These are phyloP conservation scores for Bombus fervidus DNA, from an alignment of 1,140 invertebrate species.

Conservation along the genomic window DNA sequence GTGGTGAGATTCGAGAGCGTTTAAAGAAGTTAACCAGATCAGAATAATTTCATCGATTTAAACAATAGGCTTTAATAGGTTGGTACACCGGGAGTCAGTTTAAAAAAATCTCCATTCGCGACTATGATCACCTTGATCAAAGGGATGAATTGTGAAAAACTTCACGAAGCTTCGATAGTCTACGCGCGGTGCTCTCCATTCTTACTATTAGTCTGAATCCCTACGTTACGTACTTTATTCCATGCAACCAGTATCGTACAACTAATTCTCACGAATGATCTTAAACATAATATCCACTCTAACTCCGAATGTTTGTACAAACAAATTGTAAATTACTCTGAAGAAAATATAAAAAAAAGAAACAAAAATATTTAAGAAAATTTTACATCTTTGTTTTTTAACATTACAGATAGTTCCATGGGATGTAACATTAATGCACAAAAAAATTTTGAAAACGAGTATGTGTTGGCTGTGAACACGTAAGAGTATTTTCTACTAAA, in stretches of 20 bases:
- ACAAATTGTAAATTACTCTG: no score
- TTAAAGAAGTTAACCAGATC: no score
- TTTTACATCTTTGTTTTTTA: background rate
- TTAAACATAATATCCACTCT: background rate
- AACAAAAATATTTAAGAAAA: background rate
- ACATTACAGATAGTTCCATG: slow-evolving; percentile 86
- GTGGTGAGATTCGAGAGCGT: no score
- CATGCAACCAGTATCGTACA: no score
- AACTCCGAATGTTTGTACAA: background rate
- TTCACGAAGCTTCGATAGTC: no score
- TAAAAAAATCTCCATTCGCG: background rate
- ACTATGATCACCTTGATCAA: background rate
- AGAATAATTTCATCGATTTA: no score
- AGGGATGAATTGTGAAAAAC: no score
- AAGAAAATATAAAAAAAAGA: no score
- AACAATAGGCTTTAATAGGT: no score
- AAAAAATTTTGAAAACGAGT: slow-evolving; percentile 83
- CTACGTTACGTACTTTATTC: background rate
- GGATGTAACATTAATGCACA: slow-evolving; percentile 87
- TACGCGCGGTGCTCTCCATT: no score
- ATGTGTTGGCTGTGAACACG: slow-evolving; percentile 85
- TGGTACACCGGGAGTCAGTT: background rate
- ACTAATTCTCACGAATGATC: background rate
- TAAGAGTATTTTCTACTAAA: slow-evolving; percentile 60
- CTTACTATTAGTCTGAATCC: background rate